Conservation (phyloP, 2,113 vertebrate genomes). For the Eretmochelys imbricata region DNA sequence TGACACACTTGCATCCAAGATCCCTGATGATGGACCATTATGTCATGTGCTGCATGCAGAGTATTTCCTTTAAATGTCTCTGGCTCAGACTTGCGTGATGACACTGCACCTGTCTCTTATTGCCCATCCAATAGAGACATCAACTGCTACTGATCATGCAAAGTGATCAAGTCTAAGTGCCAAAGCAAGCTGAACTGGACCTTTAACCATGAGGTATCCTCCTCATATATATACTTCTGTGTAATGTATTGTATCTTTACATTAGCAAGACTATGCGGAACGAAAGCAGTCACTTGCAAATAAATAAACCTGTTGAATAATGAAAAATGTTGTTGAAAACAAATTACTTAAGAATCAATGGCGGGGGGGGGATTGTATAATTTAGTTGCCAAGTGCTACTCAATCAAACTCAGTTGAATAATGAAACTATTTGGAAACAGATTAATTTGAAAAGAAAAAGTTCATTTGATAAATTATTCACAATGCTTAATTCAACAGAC, state of each 20-base stretch:
- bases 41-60: neutral
- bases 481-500: neutral
- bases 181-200: neutral
- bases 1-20: neutral
- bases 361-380: neutral
- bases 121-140: neutral
- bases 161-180: neutral
- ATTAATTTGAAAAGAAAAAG: neutral
- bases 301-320: neutral
- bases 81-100: neutral
- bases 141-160: neutral
- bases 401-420: neutral
- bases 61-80: neutral
- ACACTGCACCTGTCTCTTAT: neutral
- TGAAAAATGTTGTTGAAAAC: neutral
- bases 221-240: neutral
- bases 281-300: neutral
- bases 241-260: neutral
- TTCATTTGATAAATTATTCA: neutral
- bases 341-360: neutral
- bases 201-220: neutral
- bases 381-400: neutral
- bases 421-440: neutral
- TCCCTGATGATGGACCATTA: neutral
- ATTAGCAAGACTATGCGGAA: neutral